Base-by-base conservation (phyloP, 1,140 invertebrate genomes). In the Lasioglossum albipes region DNA sequence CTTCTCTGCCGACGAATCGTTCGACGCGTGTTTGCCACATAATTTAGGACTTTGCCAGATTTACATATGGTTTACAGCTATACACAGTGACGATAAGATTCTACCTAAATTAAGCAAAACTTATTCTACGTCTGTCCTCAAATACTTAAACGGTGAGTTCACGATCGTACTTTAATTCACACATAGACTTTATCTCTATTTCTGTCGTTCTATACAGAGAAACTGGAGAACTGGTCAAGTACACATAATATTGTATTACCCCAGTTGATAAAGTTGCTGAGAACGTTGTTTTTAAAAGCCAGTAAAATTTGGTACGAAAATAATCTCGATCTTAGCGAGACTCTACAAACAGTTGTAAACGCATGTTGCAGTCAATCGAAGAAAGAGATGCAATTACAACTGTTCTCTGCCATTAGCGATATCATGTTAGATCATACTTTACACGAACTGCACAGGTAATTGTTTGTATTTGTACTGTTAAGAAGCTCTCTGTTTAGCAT, bases 361-460 rank as follows among this genome's bases (percentile, higher is more conserved):
- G 69, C 79, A 13, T 89, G 89, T 80, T 87, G 82, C 12, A 75
- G 82, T n/a, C 73, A 87, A 49, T 45, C 86, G 7, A 89, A 87
- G 57, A 82, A 82, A 62, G 89, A 93, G 57, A 76, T 91, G 9
- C 88, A 92, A 52, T 79, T 70, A 5, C 83, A 89, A 16, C 82
- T 93, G 57, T 93, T 91, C 76, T 41, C 69, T 31, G 78, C 94
- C 5, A 87, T 95, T 41, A 92, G 91, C 77, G 90, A 92, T 22
- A 93, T 94, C 67, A 90, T 94, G 9, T 88, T 94, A 75, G 84
- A 92, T 57, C 84, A 90, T 20, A 87, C 89, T 41, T 89, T 94
- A 9, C 88, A 88, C 6, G 71, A 84, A n/a, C 83, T 91, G 16
- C 94, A 93, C 67, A 91, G 91, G 83, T 94, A 87, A 54, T 79